phyloP scores from a whole-genome alignment of 2,888 invertebrate genomes.

The Hylaea fasciaria region DNA sequence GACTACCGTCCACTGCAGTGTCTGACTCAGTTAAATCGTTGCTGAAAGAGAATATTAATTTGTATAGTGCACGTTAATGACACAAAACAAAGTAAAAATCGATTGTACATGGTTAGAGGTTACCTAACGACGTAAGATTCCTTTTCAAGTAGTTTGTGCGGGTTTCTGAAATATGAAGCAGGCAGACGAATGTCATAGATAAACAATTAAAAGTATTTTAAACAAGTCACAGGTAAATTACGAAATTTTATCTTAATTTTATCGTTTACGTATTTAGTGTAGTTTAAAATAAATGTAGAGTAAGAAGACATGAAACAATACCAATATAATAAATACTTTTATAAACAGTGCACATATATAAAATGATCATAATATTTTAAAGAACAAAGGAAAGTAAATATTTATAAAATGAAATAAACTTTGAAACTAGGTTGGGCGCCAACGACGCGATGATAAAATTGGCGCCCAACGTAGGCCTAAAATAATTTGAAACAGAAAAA shows the following conservation, averaged over 20 bases:
- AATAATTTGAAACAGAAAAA: neutral
- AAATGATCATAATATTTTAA: no score
- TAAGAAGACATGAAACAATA: no score
- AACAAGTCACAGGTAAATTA: neutral
- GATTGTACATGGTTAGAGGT: conserved; percentile 44
- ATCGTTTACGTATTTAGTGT: no score
- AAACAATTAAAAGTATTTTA: conserved; percentile 10
- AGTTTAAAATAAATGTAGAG: no score
- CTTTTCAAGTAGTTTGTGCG: conserved; percentile 58
- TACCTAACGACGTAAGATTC: conserved; percentile 73
- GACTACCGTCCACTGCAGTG: conserved; percentile 61
- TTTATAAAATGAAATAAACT: neutral
- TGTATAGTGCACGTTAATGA: conserved; percentile 56
- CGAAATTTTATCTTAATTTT: no score
- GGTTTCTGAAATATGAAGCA: conserved; percentile 70
- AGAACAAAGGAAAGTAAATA: neutral
- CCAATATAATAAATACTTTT: no score
- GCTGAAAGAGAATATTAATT: conserved; percentile 76
- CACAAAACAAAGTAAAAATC: conserved; percentile 39
- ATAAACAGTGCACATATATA: no score
- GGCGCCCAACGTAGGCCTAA: conserved; percentile 23
- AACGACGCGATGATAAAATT: conserved; percentile 5
- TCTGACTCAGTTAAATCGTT: conserved; percentile 71
- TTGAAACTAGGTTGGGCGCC: conserved; percentile 30
- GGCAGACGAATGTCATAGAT: conserved; percentile 33